A percentile compares a stretch with the other conserved stretches of the same genome.
phyloP scores from a whole-genome alignment of 2,888 invertebrate species.

The Pseudococcus jackbeardsleyi region DNA sequence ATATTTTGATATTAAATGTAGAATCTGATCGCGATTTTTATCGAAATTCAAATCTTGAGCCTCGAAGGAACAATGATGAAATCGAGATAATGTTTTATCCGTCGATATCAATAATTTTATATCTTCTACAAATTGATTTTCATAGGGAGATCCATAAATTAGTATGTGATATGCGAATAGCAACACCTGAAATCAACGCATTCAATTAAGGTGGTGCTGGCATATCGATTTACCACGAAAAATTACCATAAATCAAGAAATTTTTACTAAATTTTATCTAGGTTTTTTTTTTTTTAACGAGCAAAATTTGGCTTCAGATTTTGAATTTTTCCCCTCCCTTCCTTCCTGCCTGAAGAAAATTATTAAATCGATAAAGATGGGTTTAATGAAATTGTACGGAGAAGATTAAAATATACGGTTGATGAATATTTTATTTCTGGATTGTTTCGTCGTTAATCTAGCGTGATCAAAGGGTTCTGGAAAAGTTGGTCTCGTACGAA shows the following conservation, averaged over 20 bases:
- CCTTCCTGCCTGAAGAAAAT: too few species aligned
- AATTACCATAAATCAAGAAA: too few species aligned
- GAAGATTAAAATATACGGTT: not conserved
- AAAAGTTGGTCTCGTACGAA: not conserved
- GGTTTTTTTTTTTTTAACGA: too few species aligned
- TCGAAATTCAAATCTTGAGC: not conserved
- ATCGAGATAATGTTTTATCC: not conserved
- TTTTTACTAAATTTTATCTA: too few species aligned
- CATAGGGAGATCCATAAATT: not conserved
- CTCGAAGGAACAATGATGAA: not conserved
- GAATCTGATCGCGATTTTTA: not conserved
- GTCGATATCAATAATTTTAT: slow-evolving; percentile 1
- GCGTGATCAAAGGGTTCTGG: not conserved
- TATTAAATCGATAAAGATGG: too few species aligned
- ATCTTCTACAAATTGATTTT: not conserved
- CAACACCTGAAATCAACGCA: slow-evolving; percentile 31
- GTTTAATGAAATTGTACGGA: not conserved
- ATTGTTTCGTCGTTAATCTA: not conserved
- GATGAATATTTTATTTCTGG: not conserved
- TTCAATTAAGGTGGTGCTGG: slow-evolving; percentile 17
- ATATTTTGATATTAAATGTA: not conserved
- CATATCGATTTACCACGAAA: too few species aligned
- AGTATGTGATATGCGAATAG: not conserved
- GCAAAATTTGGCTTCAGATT: too few species aligned
- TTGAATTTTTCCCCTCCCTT: too few species aligned